These are phyloP conservation scores for Tenebrio molitor DNA, from an alignment of 1,140 invertebrate genomes.

Conservation along the genomic window DNA sequence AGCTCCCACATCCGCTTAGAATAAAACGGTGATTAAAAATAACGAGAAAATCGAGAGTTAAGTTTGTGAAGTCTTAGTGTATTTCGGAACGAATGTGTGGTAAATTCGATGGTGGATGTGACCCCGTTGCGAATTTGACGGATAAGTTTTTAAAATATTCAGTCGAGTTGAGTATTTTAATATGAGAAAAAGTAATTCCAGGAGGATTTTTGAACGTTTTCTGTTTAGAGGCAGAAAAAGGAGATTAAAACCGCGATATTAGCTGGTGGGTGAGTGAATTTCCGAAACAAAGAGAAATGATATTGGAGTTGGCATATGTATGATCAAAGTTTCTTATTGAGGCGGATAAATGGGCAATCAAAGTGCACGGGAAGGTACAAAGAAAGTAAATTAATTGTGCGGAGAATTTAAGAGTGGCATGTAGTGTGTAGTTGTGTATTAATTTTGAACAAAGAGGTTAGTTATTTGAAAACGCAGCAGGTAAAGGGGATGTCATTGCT, in stretches of 20 bases:
- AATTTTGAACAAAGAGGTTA: conserved; percentile 37
- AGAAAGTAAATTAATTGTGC: conserved; percentile 34
- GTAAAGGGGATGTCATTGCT: conserved; percentile 38
- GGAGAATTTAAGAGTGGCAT: conserved; percentile 18
- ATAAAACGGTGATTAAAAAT: too few relatives aligned
- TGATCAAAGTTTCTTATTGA: conserved; percentile 37
- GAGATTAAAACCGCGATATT: conserved; percentile 25
- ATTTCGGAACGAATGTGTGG: too few relatives aligned
- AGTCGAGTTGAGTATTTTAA: background rate
- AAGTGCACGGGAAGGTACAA: conserved; percentile 22
- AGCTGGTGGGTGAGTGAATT: conserved; percentile 27
- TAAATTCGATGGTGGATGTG: background rate
- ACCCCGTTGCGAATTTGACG: background rate
- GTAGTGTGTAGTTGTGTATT: conserved; percentile 18
- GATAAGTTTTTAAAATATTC: conserved; percentile 3
- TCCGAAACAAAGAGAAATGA: conserved; percentile 31
- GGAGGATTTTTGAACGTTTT: background rate
- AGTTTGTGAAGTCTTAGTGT: too few relatives aligned
- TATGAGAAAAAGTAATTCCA: conserved; percentile 1
- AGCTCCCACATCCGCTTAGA: too few relatives aligned
- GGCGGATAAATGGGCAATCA: conserved; percentile 25
- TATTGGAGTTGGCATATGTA: conserved; percentile 33
- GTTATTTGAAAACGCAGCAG: conserved; percentile 38
- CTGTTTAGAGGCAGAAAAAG: conserved; percentile 1
- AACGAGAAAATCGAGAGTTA: too few relatives aligned